These are phyloP conservation scores for Equus przewalskii DNA, from an alignment of 2,113 vertebrate species.

Conservation along the genomic window DNA sequence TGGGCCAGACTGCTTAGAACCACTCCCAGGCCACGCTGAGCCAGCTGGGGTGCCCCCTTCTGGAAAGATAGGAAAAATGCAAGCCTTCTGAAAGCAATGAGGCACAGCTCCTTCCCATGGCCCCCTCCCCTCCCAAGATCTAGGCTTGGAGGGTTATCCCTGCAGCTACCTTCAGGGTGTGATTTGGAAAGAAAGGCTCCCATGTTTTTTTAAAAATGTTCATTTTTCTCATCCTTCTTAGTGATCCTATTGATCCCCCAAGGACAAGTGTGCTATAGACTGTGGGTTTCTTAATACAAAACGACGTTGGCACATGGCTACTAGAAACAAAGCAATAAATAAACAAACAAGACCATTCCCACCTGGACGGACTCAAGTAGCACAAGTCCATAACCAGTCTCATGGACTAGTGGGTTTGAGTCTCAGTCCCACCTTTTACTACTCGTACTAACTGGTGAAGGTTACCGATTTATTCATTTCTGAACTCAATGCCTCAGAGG, in stretches of 20 bases:
- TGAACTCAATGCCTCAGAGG: background rate
- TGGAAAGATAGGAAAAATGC: conserved; percentile 22
- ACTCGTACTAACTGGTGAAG: background rate
- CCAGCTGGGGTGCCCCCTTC: conserved; percentile 16
- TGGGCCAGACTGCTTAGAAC: background rate
- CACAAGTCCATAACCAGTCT: background rate
- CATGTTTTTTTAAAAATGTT: background rate
- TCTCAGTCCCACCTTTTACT: background rate
- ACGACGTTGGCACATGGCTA: background rate
- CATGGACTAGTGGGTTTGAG: background rate
- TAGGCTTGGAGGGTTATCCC: background rate
- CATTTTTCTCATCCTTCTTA: background rate
- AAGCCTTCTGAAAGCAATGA: background rate
- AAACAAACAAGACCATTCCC: background rate
- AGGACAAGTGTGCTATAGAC: background rate
- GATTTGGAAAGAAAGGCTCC: background rate
- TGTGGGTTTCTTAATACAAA: background rate
- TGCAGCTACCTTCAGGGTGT: background rate
- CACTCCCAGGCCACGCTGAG: background rate
- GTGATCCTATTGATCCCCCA: background rate
- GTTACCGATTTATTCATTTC: background rate
- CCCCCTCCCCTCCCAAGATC: background rate
- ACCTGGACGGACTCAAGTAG: background rate
- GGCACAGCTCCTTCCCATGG: background rate
- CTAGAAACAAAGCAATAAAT: background rate